Evolutionary conservation across 2,888 invertebrate species (phyloP).

Genomic region (Drosophila nigricruria): DNA sequence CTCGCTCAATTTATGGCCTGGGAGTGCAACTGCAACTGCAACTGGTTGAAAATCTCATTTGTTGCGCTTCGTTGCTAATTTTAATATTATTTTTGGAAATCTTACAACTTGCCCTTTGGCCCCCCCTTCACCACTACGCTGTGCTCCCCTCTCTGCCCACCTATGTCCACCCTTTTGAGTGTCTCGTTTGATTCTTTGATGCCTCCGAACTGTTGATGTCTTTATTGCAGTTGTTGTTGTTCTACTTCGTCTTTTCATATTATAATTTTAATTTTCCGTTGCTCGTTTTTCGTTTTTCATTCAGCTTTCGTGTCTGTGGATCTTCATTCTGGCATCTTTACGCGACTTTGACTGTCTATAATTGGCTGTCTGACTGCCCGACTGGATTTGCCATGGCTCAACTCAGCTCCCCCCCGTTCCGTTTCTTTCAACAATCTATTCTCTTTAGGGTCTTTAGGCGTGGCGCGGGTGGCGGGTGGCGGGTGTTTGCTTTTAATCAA

Average conservation of each 20-base stretch:
- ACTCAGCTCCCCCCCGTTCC: not conserved
- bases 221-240: conserved; percentile 68
- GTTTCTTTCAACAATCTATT: not conserved
- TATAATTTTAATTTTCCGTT: conserved; percentile 67
- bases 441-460: conserved; percentile 9
- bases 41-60: conserved; percentile 68
- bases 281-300: conserved; percentile 53
- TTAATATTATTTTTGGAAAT: conserved; percentile 81
- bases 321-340: conserved; percentile 72
- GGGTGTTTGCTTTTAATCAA: conserved; percentile 66
- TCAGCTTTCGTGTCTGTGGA: conserved; percentile 58
- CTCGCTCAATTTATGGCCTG: conserved; percentile 44
- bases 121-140: conserved; percentile 7
- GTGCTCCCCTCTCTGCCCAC: conserved; percentile 8
- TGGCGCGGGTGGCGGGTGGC: conserved; percentile 3
- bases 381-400: conserved; percentile 49
- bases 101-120: conserved; percentile 65
- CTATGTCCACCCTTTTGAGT: conserved; percentile 5
- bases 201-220: conserved; percentile 79
- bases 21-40: conserved; percentile 22
- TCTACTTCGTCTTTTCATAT: conserved; percentile 50
- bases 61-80: conserved; percentile 79
- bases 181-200: conserved; percentile 54
- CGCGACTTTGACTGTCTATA: conserved; percentile 75
- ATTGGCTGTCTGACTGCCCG: conserved; percentile 69